These are phyloP conservation scores for Chiroxiphia lanceolata DNA, from an alignment of 2,797 vertebrate species.

Conservation along the genomic window DNA sequence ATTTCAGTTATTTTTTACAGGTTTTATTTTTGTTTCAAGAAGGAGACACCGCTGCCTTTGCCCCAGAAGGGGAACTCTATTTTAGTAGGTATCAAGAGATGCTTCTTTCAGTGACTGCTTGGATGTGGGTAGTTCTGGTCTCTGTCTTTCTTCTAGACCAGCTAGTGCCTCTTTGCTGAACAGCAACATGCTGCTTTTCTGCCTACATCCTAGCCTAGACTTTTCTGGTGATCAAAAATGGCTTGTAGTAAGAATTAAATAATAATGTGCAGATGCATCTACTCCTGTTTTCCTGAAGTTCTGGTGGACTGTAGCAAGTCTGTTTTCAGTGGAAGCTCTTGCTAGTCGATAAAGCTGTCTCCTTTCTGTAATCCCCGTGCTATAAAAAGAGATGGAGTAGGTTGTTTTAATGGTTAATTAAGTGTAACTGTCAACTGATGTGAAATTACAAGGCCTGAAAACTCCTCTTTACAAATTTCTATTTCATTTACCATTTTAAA, in stretches of 20 bases:
- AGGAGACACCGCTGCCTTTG: neutral
- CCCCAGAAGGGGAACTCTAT: neutral
- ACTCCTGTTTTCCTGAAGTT: neutral
- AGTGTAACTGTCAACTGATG: neutral
- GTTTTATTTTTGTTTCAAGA: neutral
- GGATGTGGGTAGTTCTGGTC: neutral
- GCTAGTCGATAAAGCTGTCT: neutral
- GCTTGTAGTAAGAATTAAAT: neutral
- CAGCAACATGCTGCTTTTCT: neutral
- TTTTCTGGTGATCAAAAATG: neutral
- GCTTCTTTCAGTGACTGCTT: neutral
- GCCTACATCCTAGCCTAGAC: neutral
- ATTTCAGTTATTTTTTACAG: neutral
- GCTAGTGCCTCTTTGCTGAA: neutral
- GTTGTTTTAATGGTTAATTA: constrained; percentile 17
- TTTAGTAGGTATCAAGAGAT: neutral
- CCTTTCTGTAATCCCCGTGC: neutral
- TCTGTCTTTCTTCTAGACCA: neutral
- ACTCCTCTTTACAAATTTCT: neutral
- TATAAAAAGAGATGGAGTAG: constrained; percentile 5
- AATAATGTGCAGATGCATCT: neutral
- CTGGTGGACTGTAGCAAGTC: neutral
- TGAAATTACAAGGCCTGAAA: neutral
- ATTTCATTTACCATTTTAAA: neutral
- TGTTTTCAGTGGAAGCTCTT: neutral